Percentiles rank a stretch among this genome's conserved stretches.
phyloP scores from a whole-genome alignment of 1,140 invertebrate species.

The Acromyrmex heyeri region DNA sequence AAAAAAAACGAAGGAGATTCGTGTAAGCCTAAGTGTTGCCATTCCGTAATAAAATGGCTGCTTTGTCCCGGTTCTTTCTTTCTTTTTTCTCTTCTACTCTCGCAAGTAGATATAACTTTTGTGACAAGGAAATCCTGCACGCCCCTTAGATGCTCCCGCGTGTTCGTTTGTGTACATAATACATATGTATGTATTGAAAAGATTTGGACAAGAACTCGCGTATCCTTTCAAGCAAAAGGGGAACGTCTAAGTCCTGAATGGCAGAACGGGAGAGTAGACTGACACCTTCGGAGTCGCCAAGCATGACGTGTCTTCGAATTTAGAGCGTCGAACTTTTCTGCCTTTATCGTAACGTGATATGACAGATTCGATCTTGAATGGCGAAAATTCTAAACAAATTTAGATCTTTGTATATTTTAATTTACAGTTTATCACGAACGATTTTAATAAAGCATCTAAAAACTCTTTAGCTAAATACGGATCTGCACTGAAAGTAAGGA shows the following conservation, averaged over 20 bases:
- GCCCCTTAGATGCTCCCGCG: constrained; percentile 52
- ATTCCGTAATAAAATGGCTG: constrained; percentile 81
- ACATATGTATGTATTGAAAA: constrained; percentile 75
- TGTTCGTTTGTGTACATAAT: constrained; percentile 40
- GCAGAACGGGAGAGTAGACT: constrained; percentile 40
- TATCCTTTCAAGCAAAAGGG: constrained; percentile 46
- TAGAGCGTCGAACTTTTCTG: constrained; percentile 26
- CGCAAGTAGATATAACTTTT: constrained; percentile 57
- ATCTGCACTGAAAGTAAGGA: no score
- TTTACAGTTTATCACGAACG: neutral
- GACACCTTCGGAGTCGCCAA: constrained; percentile 66
- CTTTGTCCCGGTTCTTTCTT: constrained; percentile 69
- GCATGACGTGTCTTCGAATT: constrained; percentile 73
- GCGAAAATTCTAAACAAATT: neutral
- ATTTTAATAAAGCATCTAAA: no score
- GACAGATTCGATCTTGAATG: constrained; percentile 9
- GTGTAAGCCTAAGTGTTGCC: constrained; percentile 57
- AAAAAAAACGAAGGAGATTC: constrained; percentile 44
- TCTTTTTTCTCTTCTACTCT: constrained; percentile 37
- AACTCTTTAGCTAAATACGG: no score
- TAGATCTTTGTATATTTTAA: neutral
- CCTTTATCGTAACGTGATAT: neutral
- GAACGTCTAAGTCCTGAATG: constrained; percentile 35
- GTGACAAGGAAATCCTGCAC: constrained; percentile 60
- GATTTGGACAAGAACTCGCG: constrained; percentile 75